Percentiles rank a stretch among this genome's conserved stretches.
These are phyloP conservation scores for Beroe ovata DNA, from an alignment of 37 sponge, comb jelly and placozoan species.

Conservation along the genomic window DNA sequence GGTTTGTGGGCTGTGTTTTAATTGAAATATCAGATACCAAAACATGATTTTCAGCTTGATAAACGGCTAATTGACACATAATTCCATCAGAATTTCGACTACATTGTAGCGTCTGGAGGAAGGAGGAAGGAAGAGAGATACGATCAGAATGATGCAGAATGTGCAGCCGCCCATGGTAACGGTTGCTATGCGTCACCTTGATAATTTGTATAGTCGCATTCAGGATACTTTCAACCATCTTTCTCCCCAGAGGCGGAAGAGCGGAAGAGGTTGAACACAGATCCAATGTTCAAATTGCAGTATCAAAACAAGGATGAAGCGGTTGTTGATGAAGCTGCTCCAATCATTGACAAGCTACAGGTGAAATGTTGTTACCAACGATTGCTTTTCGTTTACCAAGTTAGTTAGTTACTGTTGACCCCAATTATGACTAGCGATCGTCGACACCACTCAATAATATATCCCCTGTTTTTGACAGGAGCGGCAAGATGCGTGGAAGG, in stretches of 20 bases:
- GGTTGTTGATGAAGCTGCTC: conserved; percentile 81
- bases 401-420: too few relatives aligned
- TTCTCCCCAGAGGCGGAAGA: conserved; percentile 67
- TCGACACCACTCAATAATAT: too few relatives aligned
- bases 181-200: background rate
- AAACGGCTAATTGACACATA: too few relatives aligned
- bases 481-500: conserved; percentile 75
- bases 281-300: conserved; percentile 96
- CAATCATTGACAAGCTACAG: conserved; percentile 76
- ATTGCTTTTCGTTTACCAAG: too few relatives aligned
- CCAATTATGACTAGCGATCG: too few relatives aligned
- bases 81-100: conserved; percentile 36
- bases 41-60: too few relatives aligned
- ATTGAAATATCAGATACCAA: too few relatives aligned
- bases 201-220: too few relatives aligned
- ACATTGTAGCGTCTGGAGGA: conserved; percentile 47
- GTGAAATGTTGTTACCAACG: too few relatives aligned
- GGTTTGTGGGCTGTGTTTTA: too few relatives aligned
- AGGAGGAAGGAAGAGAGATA: conserved; percentile 27
- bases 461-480: too few relatives aligned
- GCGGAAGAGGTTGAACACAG: conserved; percentile 73
- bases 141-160: conserved; percentile 61
- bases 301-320: conserved; percentile 82
- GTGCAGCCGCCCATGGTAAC: conserved; percentile 42
- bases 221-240: too few relatives aligned